Evolutionary conservation across 2,888 invertebrate species (phyloP), one percentile per base, ranked within the genome.

Genomic region (Brenthis ino): DNA sequence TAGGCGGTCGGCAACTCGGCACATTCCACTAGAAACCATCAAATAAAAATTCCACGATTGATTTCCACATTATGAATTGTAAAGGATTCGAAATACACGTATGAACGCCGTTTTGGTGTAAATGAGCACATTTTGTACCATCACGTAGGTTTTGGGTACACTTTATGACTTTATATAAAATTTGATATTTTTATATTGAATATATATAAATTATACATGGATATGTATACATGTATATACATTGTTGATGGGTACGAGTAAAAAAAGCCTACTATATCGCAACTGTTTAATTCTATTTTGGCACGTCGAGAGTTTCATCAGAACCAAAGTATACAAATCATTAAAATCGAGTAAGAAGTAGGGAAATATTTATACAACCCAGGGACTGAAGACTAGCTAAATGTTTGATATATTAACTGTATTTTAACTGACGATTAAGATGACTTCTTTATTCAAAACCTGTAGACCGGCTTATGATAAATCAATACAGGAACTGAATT

Each of bases 91-190:
- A 86, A 88, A 89, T 91, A 89, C 90, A 84, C 83, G 86, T 85
- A 86, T 83, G 76, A 81, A 81, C 88, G 86, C 89, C 86, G 84
- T 91, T 87, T 91, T 89, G 89, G 91, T 87, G 91, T 84, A 77
- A 80, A 77, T 77, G 82, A 85, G 82, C 87, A 89, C 90, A 86
- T 91, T 89, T 91, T 89, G 91, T 91, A 92, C 92, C 92, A 91
- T 88, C 90, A 89, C 89, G 92, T 93, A 93, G 92, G 91, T 92
- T 93, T 93, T 93, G 93, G 93, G 93, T 93, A 93, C 93, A 92
- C 91, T 93, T 93, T 93, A 91, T 91, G 91, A 91, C 92, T 93
- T 93, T 93, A 92, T 92, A 93, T 92, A 85, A 93, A 93, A 92
- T 91, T 92, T 91, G 85, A 92, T 92, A 92, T 93, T 93, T 93